Conservation (phyloP, 2,797 vertebrate genomes). For the Hybognathus amarus region DNA sequence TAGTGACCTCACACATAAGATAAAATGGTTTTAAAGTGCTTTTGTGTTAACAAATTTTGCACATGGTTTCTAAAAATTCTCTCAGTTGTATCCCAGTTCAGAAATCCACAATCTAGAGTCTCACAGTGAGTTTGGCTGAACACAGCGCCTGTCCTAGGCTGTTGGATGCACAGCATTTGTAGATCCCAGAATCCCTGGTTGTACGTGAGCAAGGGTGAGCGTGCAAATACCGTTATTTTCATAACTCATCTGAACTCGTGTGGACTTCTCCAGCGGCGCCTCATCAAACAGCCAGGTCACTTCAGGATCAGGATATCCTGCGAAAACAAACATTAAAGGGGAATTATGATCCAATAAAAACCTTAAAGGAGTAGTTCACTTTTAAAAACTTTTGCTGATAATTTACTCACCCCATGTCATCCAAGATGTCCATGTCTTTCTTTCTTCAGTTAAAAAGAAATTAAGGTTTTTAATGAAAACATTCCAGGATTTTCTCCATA, state of each 20-base stretch:
- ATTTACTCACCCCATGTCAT: no score
- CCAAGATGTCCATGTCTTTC: no score
- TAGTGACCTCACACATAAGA: background rate
- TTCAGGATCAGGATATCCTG: slow-evolving; percentile 80
- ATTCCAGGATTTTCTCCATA: no score
- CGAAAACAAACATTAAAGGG: background rate
- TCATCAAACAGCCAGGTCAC: slow-evolving; percentile 77
- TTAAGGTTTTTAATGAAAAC: no score
- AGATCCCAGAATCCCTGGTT: slow-evolving; percentile 77
- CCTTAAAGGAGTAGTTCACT: background rate
- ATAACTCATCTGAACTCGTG: slow-evolving; percentile 64
- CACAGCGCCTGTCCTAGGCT: slow-evolving; percentile 69
- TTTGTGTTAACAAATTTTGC: background rate
- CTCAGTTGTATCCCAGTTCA: background rate
- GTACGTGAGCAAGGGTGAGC: slow-evolving; percentile 70
- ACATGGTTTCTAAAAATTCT: background rate
- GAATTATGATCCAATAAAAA: background rate
- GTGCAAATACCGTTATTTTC: slow-evolving; percentile 74
- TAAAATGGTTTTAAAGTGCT: background rate
- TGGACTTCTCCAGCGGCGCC: slow-evolving; percentile 63
- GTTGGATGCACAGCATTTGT: slow-evolving; percentile 75
- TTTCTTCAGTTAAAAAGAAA: no score
- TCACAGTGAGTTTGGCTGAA: slow-evolving; percentile 68
- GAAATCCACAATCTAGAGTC: slow-evolving; percentile 20
- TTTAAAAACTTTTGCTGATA: no score